Percentiles rank a stretch among this genome's conserved stretches.
Conservation (phyloP, 2,888 invertebrate genomes). For the Leptinotarsa rubiginosa region DNA sequence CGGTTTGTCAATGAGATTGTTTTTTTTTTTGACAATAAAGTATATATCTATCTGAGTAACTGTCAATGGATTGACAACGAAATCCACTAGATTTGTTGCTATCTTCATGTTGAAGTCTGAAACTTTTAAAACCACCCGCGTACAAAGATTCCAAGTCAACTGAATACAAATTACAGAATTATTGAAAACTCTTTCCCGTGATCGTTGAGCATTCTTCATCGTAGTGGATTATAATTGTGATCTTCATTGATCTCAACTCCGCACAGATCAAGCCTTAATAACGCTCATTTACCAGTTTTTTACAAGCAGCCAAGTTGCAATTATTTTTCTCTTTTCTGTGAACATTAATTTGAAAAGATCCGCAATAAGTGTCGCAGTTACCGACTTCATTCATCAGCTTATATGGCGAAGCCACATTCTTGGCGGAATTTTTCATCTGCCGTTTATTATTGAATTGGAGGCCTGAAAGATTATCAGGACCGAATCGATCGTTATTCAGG, state of each 20-base stretch:
- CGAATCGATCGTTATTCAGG: too few relatives aligned
- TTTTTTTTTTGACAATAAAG: too few relatives aligned
- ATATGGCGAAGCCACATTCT: constrained; percentile 10
- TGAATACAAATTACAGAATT: constrained; percentile 7
- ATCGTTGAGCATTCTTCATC: background rate
- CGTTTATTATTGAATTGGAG: background rate
- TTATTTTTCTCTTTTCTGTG: background rate
- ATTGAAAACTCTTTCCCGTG: constrained; percentile 1
- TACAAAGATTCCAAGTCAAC: background rate
- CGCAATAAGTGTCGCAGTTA: background rate
- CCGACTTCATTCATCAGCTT: background rate
- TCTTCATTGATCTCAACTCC: background rate
- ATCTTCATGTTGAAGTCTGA: too few relatives aligned
- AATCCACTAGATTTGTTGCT: too few relatives aligned
- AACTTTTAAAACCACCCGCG: too few relatives aligned
- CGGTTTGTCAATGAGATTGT: too few relatives aligned
- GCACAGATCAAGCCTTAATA: background rate
- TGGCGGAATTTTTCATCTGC: background rate
- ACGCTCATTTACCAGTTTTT: constrained; percentile 12
- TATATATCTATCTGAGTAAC: too few relatives aligned
- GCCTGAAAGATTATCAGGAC: too few relatives aligned
- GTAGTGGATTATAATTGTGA: background rate
- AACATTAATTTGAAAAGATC: constrained; percentile 3
- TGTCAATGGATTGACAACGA: too few relatives aligned
- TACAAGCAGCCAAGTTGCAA: background rate